A percentile compares a stretch with the other conserved stretches of the same genome.
Evolutionary conservation across 2,113 vertebrate genomes (phyloP).

Genomic region (Tylochromis polylepis): DNA sequence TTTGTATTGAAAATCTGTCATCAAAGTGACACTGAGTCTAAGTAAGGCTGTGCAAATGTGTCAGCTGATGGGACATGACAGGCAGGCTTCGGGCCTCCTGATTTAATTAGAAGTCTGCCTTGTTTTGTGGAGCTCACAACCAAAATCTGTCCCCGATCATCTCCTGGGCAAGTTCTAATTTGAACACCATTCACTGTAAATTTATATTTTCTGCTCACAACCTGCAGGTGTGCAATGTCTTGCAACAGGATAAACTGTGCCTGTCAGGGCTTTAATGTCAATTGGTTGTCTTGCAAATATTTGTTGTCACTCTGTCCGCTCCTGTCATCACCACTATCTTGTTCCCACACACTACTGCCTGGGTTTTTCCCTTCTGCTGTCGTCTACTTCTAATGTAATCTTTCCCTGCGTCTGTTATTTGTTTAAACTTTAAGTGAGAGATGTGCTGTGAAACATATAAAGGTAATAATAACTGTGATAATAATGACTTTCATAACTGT

Average conservation of each 20-base stretch:
- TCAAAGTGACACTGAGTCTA: conserved; percentile 7
- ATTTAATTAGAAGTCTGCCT: conserved; percentile 42
- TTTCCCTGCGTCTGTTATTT: not conserved
- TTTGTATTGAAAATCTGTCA: conserved; percentile 28
- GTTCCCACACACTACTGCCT: not conserved
- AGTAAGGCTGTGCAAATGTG: conserved; percentile 12
- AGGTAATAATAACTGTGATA: not conserved
- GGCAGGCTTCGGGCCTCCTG: conserved; percentile 21
- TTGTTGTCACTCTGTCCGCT: not conserved
- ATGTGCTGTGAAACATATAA: not conserved
- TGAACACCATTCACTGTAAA: not conserved
- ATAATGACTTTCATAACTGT: not conserved
- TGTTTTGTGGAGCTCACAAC: conserved; percentile 19
- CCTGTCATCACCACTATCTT: not conserved
- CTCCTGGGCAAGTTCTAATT: conserved; percentile 7
- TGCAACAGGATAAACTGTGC: not conserved
- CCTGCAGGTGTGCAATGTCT: not conserved
- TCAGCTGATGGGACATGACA: conserved; percentile 35
- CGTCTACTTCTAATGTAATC: not conserved
- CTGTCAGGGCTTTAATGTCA: not conserved
- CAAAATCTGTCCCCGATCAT: not conserved
- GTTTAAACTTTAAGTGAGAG: not conserved
- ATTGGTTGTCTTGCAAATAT: not conserved
- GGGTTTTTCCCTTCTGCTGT: not conserved
- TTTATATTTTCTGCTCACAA: not conserved